Conservation (phyloP, 2,113 vertebrate species). For the Electrona antarctica region DNA sequence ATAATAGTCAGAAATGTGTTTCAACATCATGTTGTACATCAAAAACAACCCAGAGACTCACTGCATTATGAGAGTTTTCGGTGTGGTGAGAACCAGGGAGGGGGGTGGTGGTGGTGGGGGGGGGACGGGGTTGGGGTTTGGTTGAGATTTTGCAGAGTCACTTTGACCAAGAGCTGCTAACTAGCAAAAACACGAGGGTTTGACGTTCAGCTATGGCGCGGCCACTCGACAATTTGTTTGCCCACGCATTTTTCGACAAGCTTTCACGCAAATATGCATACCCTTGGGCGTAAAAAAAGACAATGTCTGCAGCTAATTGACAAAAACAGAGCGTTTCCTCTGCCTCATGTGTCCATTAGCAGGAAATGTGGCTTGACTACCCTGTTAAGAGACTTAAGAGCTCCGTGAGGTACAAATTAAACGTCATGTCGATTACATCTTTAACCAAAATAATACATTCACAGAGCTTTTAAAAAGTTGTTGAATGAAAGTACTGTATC, state of each 20-base stretch:
- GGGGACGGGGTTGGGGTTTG: not conserved
- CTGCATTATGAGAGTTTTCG: constrained; percentile 29
- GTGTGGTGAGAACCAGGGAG: constrained; percentile 48
- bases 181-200: constrained; percentile 42
- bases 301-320: constrained; percentile 59
- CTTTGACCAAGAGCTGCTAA: constrained; percentile 39
- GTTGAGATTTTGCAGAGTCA: constrained; percentile 35
- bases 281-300: constrained; percentile 23
- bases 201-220: constrained; percentile 45
- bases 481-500: no score
- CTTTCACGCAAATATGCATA: constrained; percentile 63
- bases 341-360: constrained; percentile 50
- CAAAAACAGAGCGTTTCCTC: constrained; percentile 61
- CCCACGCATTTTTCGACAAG: constrained; percentile 45
- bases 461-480: no score
- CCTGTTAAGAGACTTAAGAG: constrained; percentile 30
- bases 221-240: constrained; percentile 48
- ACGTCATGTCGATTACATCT: no score
- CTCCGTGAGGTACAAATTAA: no score
- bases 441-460: no score
- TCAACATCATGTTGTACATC: constrained; percentile 38
- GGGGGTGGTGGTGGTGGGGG: not conserved
- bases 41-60: constrained; percentile 44
- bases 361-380: constrained; percentile 60
- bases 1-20: constrained; percentile 54